Percentiles rank a stretch among this genome's conserved stretches.
Evolutionary conservation across 2,113 vertebrate genomes (phyloP).

Genomic region (Archocentrus centrarchus): DNA sequence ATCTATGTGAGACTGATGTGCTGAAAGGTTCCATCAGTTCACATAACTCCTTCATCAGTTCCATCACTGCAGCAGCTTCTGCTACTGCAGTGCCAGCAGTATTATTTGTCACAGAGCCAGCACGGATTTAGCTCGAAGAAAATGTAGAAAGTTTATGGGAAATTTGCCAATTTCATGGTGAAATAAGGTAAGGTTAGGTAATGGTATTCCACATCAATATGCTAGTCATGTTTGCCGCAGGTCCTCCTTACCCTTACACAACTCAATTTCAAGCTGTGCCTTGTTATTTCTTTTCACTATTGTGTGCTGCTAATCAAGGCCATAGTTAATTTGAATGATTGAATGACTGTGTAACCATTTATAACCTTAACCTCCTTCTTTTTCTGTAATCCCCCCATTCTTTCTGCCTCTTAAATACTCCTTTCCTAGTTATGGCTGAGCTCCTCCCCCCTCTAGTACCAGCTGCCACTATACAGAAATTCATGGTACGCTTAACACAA

Average conservation of each 20-base stretch:
- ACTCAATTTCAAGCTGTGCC: neutral
- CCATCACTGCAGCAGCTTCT: constrained; percentile 17
- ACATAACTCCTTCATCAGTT: constrained; percentile 38
- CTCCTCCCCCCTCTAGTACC: neutral
- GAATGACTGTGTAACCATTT: neutral
- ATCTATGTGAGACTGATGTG: constrained; percentile 7
- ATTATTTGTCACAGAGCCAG: constrained; percentile 33
- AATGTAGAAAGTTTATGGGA: neutral
- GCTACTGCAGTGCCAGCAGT: constrained; percentile 24
- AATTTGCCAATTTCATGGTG: constrained; percentile 26
- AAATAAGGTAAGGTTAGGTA: constrained; percentile 16
- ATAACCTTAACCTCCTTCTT: constrained; percentile 12
- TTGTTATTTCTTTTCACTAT: neutral
- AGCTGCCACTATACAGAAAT: constrained; percentile 33
- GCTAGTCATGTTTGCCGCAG: neutral
- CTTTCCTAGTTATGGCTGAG: constrained; percentile 6
- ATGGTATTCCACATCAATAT: constrained; percentile 13
- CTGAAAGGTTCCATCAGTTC: constrained; percentile 48
- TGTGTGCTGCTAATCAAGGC: constrained; percentile 9
- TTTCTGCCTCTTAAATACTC: neutral
- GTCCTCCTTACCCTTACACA: neutral
- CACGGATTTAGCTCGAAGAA: constrained; percentile 10
- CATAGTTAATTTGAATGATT: neutral
- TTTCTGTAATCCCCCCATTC: constrained; percentile 25
- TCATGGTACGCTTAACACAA: constrained; percentile 41